Base-by-base conservation (phyloP, 1,140 invertebrate genomes). In the Leptopilina boulardi region DNA sequence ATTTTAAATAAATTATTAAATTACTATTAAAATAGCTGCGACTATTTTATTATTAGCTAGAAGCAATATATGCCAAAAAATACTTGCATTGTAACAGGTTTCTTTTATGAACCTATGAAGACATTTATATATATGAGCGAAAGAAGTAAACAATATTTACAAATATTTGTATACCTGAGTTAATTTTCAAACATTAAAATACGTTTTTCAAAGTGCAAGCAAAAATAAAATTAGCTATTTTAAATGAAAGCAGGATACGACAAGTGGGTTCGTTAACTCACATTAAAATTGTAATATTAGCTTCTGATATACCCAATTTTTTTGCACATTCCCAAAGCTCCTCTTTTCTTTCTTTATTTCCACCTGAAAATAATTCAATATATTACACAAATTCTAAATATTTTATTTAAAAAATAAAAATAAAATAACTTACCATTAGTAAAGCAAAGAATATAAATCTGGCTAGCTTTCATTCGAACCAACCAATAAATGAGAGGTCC, bases 381-480 rank as follows among this genome's bases (percentile, higher is more conserved):
- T 47, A 6, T 38, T 8, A 38, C 8, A 38, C 34, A 30, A 30
- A 30, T 30, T 30, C 26, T 30, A 59, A 23, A 59, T 59, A 11
- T 59, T 11, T 76, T 34, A 70, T 56, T 72, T 41, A 19, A 47
- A 75, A 30, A 74, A 75, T 26, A 23, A 18, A 75, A n/a, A 74
- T n/a, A n/a, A 18, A 44, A 74, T 79, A 66, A 88, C 86, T 84
- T 92, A 96, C 97, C 97, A 88, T 94, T 94, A 9, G 97, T 96
- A 75, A 99, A 91, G 90, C 98, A 99, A 19, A 99, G 91, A 23
- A 99, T 81, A 88, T 96, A 95, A 56, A 98, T 92, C 82, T 93
- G 91, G 83, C 91, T 94, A 82, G 91, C 92, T 80, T 92, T 92
- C 41, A 93, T 91, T 83, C 92, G 93, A n/a, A 89, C 90, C 44